A percentile compares a stretch with the other conserved stretches of the same genome.
Evolutionary conservation across 2,113 vertebrate species (phyloP).

Genomic region (Promerops cafer): DNA sequence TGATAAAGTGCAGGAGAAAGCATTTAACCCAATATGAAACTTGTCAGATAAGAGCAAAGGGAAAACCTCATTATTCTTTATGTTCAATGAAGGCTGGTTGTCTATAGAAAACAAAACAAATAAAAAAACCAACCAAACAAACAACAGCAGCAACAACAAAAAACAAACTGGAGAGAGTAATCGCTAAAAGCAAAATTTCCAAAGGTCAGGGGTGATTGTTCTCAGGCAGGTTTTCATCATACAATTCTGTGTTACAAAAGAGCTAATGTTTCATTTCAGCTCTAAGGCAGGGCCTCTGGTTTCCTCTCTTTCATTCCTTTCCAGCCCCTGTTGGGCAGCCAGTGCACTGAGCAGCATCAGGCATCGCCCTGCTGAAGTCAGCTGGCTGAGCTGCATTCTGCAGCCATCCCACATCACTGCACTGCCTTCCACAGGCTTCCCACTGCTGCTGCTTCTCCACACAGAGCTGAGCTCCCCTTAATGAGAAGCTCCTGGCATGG

Average conservation of each 20-base stretch:
- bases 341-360: not conserved
- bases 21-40: not conserved
- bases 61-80: not conserved
- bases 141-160: not conserved
- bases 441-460: not conserved
- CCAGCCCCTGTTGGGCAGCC: not conserved
- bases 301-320: not conserved
- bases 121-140: not conserved
- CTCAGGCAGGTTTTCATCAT: not conserved
- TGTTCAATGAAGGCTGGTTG: not conserved
- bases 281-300: not conserved
- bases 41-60: not conserved
- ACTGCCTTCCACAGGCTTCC: not conserved
- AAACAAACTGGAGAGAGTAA: not conserved
- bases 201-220: not conserved
- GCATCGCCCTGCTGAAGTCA: not conserved
- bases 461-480: not conserved
- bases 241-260: not conserved
- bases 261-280: not conserved
- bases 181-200: not conserved
- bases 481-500: accelerated
- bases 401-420: not conserved
- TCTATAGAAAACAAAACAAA: not conserved
- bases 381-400: not conserved
- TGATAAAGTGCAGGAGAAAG: not conserved